phyloP scores from a whole-genome alignment of 2,797 vertebrate genomes.

The Petrocephalus sullivani region DNA sequence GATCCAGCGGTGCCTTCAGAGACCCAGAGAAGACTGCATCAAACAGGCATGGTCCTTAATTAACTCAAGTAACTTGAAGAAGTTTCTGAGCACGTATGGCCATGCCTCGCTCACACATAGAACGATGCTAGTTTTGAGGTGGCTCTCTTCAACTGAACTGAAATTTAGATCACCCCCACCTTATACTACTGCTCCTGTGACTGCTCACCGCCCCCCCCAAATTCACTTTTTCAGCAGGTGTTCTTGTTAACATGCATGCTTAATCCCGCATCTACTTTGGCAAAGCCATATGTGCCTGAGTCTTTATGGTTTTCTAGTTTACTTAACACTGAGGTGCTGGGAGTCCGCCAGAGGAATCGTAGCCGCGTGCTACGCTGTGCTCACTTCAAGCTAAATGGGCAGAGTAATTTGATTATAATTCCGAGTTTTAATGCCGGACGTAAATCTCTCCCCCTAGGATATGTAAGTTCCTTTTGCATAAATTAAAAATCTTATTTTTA shows the following conservation, averaged over 20 bases:
- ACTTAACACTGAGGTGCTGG: constrained; percentile 37
- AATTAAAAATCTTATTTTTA: not conserved
- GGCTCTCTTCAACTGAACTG: constrained; percentile 46
- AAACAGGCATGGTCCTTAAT: not conserved
- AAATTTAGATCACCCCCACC: constrained; percentile 42
- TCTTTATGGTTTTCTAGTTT: constrained; percentile 32
- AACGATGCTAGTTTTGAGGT: constrained; percentile 7
- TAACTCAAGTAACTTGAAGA: not conserved
- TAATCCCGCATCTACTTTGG: constrained; percentile 43
- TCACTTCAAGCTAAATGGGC: constrained; percentile 25
- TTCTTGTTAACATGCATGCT: constrained; percentile 42
- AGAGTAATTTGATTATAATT: constrained; percentile 28
- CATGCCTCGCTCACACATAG: not conserved
- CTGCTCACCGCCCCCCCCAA: too few species aligned
- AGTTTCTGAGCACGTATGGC: not conserved
- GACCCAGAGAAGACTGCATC: not conserved
- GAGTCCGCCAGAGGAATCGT: constrained; percentile 28
- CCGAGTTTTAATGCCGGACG: constrained; percentile 18
- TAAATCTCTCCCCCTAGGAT: constrained; percentile 17
- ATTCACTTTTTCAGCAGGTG: constrained; percentile 40
- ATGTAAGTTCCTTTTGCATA: not conserved
- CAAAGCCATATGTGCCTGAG: constrained; percentile 27
- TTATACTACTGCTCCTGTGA: not conserved
- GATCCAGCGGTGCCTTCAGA: not conserved
- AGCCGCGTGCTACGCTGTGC: constrained; percentile 23